These are phyloP conservation scores for Sogatella furcifera DNA, from an alignment of 1,140 invertebrate species.

Conservation along the genomic window DNA sequence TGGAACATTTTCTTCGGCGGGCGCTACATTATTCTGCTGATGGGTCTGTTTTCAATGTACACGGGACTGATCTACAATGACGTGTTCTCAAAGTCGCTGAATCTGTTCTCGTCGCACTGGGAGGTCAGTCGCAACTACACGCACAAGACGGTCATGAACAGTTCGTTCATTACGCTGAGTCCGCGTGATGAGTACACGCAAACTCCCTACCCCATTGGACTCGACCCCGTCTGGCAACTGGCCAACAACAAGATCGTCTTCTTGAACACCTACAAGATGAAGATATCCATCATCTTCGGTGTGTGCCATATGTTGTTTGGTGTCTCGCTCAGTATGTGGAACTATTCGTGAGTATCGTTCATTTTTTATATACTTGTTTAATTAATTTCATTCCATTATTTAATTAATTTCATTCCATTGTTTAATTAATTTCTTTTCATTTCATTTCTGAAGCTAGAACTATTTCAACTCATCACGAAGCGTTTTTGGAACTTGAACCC, in stretches of 20 bases:
- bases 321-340: slow-evolving; percentile 66
- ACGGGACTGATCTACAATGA: slow-evolving; percentile 98
- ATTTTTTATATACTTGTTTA: too few species aligned
- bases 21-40: slow-evolving; percentile 94
- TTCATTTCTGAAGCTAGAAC: too few species aligned
- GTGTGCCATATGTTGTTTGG: slow-evolving; percentile 89
- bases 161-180: slow-evolving; percentile 47
- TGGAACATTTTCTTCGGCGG: slow-evolving; percentile 98
- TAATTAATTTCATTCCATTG: too few species aligned
- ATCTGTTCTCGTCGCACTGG: slow-evolving; percentile 94
- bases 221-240: slow-evolving; percentile 89
- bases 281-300: slow-evolving; percentile 86
- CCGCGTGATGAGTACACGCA: slow-evolving; percentile 45
- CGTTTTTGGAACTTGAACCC: too few species aligned
- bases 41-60: slow-evolving; percentile 98
- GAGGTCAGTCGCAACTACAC: slow-evolving; percentile 41
- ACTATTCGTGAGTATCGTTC: slow-evolving; percentile 42
- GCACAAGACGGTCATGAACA: slow-evolving; percentile 36
- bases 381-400: too few species aligned
- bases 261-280: slow-evolving; percentile 91
- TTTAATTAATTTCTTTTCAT: too few species aligned
- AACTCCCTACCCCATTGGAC: slow-evolving; percentile 74
- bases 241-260: slow-evolving; percentile 80
- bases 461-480: too few species aligned
- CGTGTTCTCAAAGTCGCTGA: slow-evolving; percentile 92